Percentiles rank a stretch among this genome's conserved stretches.
Evolutionary conservation across 2,888 invertebrate genomes (phyloP).

Genomic region (Syrphus vitripennis): DNA sequence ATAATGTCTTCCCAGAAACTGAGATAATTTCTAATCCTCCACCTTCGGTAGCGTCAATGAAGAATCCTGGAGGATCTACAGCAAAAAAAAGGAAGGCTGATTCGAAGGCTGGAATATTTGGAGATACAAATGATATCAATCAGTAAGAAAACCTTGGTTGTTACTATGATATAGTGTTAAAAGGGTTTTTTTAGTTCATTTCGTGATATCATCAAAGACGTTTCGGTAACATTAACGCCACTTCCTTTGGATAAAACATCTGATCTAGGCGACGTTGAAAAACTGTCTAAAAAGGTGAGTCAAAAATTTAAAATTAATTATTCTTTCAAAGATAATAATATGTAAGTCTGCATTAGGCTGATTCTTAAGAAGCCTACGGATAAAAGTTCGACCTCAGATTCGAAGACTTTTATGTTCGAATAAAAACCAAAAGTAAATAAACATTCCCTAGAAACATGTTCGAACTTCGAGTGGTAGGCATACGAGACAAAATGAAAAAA

Average conservation of each 20-base stretch:
- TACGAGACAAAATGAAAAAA: too few relatives aligned
- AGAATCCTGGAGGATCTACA: slow-evolving; percentile 71
- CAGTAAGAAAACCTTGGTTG: slow-evolving; percentile 74
- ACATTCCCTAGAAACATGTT: too few relatives aligned
- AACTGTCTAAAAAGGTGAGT: slow-evolving; percentile 79
- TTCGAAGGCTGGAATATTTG: slow-evolving; percentile 73
- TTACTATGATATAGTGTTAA: background rate
- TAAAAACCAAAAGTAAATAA: too few relatives aligned
- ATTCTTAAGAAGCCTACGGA: too few relatives aligned
- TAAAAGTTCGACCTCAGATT: too few relatives aligned
- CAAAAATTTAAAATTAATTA: background rate
- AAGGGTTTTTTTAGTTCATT: slow-evolving; percentile 74
- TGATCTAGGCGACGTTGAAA: slow-evolving; percentile 79
- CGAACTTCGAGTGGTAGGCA: too few relatives aligned
- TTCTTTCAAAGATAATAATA: slow-evolving; percentile 8
- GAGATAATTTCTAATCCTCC: slow-evolving; percentile 23
- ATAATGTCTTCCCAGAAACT: slow-evolving; percentile 29
- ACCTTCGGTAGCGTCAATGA: slow-evolving; percentile 20
- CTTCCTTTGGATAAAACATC: slow-evolving; percentile 76
- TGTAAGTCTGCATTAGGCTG: too few relatives aligned
- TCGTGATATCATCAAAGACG: slow-evolving; percentile 80
- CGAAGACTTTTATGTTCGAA: too few relatives aligned
- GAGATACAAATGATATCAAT: slow-evolving; percentile 77
- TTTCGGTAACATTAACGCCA: slow-evolving; percentile 79
- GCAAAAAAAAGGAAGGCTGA: slow-evolving; percentile 80